A percentile compares a stretch with the other conserved stretches of the same genome.
phyloP scores from a whole-genome alignment of 2,888 invertebrate species.

The Idaea aversata region DNA sequence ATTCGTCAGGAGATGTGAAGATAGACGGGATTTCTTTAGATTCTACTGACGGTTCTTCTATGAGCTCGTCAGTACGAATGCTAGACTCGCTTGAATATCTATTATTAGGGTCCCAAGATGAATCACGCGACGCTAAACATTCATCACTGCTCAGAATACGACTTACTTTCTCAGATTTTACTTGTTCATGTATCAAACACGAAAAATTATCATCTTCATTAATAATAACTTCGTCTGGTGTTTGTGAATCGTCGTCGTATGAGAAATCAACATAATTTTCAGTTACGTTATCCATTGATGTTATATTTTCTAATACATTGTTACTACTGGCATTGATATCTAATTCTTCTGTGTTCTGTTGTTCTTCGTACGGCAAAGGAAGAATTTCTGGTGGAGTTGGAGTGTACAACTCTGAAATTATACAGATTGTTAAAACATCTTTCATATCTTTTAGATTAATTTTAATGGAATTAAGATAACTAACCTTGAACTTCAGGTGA shows the following conservation, averaged over 20 bases:
- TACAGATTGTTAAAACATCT: background rate
- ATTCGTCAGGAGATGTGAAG: constrained; percentile 42
- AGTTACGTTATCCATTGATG: background rate
- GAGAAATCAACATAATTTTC: background rate
- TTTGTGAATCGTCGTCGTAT: background rate
- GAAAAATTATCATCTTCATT: background rate
- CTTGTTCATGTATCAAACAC: background rate
- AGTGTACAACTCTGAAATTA: constrained; percentile 25
- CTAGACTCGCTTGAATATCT: constrained; percentile 31
- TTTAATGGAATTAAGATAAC: background rate
- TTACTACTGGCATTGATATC: background rate
- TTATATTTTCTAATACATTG: background rate
- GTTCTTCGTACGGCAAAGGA: constrained; percentile 27
- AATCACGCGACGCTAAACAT: constrained; percentile 9
- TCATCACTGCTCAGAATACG: constrained; percentile 15
- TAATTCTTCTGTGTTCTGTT: background rate
- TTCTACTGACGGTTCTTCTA: constrained; percentile 20
- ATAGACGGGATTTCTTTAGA: constrained; percentile 32
- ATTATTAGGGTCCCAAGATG: constrained; percentile 11
- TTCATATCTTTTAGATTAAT: background rate
- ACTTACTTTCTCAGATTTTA: background rate
- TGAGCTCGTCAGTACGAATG: constrained; percentile 14
- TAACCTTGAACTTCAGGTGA: constrained; percentile 28
- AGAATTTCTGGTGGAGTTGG: constrained; percentile 21
- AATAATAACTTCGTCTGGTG: background rate